A percentile compares a stretch with the other conserved stretches of the same genome.
These are phyloP conservation scores for Synchiropus splendidus DNA, from an alignment of 2,113 vertebrate species.

Conservation along the genomic window DNA sequence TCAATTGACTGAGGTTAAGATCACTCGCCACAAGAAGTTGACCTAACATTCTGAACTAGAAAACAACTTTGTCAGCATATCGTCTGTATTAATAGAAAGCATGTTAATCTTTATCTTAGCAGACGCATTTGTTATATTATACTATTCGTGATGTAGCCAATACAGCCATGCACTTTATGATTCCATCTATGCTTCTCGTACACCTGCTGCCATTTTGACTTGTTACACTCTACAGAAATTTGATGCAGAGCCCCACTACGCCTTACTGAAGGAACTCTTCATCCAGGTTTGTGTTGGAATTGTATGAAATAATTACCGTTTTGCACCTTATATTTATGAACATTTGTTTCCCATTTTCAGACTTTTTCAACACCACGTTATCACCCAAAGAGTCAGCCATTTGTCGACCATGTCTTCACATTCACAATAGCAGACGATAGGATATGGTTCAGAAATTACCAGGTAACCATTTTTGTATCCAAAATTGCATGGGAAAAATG, in stretches of 20 bases:
- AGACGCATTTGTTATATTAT: no score
- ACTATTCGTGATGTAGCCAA: no score
- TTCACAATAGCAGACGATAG: slow-evolving; percentile 85
- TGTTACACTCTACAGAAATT: slow-evolving; percentile 68
- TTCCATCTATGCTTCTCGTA: no score
- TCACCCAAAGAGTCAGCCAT: slow-evolving; percentile 93
- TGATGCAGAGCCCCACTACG: slow-evolving; percentile 80
- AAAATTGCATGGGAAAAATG: no score
- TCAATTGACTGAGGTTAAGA: no score
- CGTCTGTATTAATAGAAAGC: no score
- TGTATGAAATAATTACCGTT: not conserved
- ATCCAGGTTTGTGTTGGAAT: slow-evolving; percentile 76
- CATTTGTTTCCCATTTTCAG: slow-evolving; percentile 44
- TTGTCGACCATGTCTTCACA: slow-evolving; percentile 91
- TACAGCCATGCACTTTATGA: no score
- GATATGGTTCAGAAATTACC: slow-evolving; percentile 98
- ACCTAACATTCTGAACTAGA: no score
- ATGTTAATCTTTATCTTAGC: no score
- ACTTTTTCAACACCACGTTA: slow-evolving; percentile 89
- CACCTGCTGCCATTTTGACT: not conserved
- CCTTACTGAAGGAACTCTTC: slow-evolving; percentile 91
- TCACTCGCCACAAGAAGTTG: no score
- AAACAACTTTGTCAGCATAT: no score
- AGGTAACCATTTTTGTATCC: slow-evolving; percentile 62
- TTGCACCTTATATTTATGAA: not conserved